Conservation (phyloP, 2,888 invertebrate genomes). For the Lydus trimaculatus region DNA sequence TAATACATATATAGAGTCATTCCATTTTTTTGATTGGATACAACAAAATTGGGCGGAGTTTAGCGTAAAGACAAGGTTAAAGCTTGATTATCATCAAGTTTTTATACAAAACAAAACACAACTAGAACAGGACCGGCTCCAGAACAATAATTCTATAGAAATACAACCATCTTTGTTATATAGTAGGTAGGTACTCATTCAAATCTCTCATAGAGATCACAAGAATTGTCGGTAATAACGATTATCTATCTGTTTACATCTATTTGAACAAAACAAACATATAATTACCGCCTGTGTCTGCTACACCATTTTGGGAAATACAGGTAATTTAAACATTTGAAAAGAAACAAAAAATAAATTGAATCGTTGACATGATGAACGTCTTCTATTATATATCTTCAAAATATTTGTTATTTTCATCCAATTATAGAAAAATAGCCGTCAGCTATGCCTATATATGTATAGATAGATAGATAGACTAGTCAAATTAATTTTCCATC, state of each 20-base stretch:
- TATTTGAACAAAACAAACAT: neutral
- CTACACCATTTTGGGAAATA: neutral
- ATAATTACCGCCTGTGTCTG: neutral
- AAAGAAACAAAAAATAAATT: neutral
- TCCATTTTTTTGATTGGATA: neutral
- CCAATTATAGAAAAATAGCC: conserved; percentile 1
- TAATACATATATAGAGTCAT: no score
- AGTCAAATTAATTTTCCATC: neutral
- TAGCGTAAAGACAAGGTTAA: neutral
- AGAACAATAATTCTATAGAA: no score
- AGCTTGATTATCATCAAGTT: no score
- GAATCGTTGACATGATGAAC: neutral
- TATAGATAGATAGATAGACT: neutral
- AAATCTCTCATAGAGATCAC: no score
- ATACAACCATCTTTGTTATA: no score
- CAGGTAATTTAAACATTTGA: neutral
- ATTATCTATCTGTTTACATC: no score
- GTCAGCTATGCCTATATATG: neutral
- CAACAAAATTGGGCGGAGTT: neutral
- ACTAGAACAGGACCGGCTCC: neutral
- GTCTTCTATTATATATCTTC: neutral
- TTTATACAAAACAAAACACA: neutral
- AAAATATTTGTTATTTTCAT: neutral
- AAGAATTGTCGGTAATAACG: no score
- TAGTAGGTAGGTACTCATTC: no score